Evolutionary conservation across 1,140 invertebrate species (phyloP), one percentile per base, ranked within the genome.

Genomic region (Drosophila pectinifera): DNA sequence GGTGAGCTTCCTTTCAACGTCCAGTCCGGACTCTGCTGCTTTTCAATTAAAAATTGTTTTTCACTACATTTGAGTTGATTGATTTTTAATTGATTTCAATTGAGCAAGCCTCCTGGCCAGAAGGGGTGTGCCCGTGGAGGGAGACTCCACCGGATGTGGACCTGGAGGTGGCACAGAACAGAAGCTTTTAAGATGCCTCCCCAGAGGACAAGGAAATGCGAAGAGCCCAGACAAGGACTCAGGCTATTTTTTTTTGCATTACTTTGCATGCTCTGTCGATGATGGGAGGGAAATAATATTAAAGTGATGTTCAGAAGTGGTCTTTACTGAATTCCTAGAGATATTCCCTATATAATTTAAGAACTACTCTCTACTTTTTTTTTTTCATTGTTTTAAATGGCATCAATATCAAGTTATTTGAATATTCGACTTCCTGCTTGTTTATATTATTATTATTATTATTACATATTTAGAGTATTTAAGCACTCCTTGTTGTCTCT

Each of bases 21-120:
- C 58, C 58, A 62, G 58, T 62, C 53, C 14, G 58, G 58, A n/a
- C 53, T 42, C 45, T 86, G 61, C 75, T 67, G 65, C 83, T 73
- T 89, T 89, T 88, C 85, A 88, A 88, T 88, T 88, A 88, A 84
- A 88, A 88, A 84, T 88, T 83, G 84, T 89, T 88, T 84, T 88
- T 80, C 84, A 88, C 76, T 88, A 90, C 84, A 88, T 88, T 89
- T 89, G 77, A 88, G 80, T 89, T 88, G 84, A 89, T 88, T 88
- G 84, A 89, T 88, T 88, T 88, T 88, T 88, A 88, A 88, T 88
- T 88, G 84, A 88, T 89, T 89, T 82, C 80, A 84, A 89, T 89
- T 88, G 77, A 82, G 64, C 68, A 69, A 70, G 56, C 61, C 65
- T 57, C 24, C 73, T 54, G 58, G 38, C 46, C 26, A 55, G 63